Base-by-base conservation (phyloP, 2,113 vertebrate species). In the Stictonetta naevosa region DNA sequence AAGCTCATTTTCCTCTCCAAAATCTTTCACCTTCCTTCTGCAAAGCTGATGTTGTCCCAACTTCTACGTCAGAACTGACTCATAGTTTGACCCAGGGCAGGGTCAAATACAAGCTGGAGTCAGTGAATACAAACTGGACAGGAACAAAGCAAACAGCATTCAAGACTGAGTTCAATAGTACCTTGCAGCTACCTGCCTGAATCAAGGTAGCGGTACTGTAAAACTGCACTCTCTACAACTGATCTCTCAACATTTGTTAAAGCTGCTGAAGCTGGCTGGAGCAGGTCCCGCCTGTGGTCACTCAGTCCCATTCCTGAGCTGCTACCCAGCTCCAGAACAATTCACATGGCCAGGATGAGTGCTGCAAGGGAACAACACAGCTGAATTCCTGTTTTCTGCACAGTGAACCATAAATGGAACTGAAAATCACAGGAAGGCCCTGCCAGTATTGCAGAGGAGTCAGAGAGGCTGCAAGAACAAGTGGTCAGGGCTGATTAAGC, bases 81-180 rank as follows among this genome's bases (percentile, higher is more conserved):
- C 42, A 29, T 60, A 38, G 11, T 19, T 48, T 78, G 80, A 19
- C 44, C 29, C 76, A 46, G 77, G 22, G 72, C 25, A 71, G 10
- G 33, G 33, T 59, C 33, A 59, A 59, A 21, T 58, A 31, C 31
- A 33, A n/a, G 58, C 20, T 59, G 33, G 58, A 59, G 58, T 33
- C 58, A n/a, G 58, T 46, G 46, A 59, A 21, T 33, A 31, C 31
- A 33, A n/a, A 33, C 33, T 59, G 33, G 58, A 59, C 4, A 44
- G 33, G 52, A 59, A 23, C 52, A 33, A 36, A 67, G 74, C 83
- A 46, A 58, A 46, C 13, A 62, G 38, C 62, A 21, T 38, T 20
- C 1, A 28, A 36, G 77, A 53, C 8, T 7, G 60, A 44, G 60
- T 67, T 89, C 31, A 48, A 0, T 5, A 1, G 16, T 38, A 0